phyloP scores from a whole-genome alignment of 92 coral and sea anemone genomes.

The Phenganax stokvisi region DNA sequence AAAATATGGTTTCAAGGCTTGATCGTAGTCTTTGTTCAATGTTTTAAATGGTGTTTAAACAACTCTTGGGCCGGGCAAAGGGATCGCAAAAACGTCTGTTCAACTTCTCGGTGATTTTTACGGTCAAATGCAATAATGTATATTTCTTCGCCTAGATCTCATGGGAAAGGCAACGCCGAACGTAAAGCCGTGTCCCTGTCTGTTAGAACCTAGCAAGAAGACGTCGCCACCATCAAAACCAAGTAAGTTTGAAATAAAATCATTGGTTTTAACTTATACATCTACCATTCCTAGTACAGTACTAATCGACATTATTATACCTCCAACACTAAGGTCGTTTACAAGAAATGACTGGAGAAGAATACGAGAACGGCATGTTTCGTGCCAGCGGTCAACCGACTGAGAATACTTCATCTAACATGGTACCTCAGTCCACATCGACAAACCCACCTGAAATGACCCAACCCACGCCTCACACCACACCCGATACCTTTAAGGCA shows the following conservation, averaged over 20 bases:
- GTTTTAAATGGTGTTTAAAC: too few species aligned
- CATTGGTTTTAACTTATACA: background rate
- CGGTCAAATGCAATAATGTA: too few species aligned
- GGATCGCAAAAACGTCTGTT: background rate
- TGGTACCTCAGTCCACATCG: background rate
- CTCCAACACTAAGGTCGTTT: background rate
- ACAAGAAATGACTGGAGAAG: conserved; percentile 1
- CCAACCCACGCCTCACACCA: too few species aligned
- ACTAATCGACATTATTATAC: background rate
- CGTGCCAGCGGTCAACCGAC: conserved; percentile 7
- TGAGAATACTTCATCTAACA: conserved; percentile 6
- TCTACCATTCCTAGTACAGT: background rate
- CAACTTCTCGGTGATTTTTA: too few species aligned
- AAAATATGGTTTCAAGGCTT: too few species aligned
- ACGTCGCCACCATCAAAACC: background rate
- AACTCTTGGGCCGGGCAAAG: background rate
- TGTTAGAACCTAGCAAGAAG: conserved; percentile 10
- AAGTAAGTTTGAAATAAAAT: background rate
- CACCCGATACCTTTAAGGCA: background rate
- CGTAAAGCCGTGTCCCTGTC: conserved; percentile 20
- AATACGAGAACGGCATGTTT: conserved; percentile 14
- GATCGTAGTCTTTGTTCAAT: too few species aligned
- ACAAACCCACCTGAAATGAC: too few species aligned
- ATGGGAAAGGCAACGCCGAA: conserved; percentile 31
- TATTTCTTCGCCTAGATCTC: background rate